phyloP scores from a whole-genome alignment of 2,888 invertebrate genomes.

The Coenonympha arcania region DNA sequence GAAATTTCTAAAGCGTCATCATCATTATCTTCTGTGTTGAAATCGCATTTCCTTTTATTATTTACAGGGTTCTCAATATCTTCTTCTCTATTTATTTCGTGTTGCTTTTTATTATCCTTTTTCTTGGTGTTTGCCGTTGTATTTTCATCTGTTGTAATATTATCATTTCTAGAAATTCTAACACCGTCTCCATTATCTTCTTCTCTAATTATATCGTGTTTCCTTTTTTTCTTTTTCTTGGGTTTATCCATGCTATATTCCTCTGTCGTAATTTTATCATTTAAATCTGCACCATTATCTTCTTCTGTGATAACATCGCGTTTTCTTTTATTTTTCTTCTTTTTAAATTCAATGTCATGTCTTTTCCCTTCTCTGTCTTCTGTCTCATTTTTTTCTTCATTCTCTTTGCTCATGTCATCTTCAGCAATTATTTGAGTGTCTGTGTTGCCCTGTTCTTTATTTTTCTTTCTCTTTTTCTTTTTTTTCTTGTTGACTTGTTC shows the following conservation, averaged over 20 bases:
- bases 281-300: constrained; percentile 23
- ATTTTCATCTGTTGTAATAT: no score
- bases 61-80: no score
- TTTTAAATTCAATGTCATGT: no score
- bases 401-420: constrained; percentile 19
- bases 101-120: no score
- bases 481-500: constrained; percentile 54
- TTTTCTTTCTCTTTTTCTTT: constrained; percentile 57
- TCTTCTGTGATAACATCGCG: constrained; percentile 32
- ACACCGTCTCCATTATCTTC: no score
- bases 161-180: no score
- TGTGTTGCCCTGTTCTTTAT: constrained; percentile 46
- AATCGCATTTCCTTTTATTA: constrained; percentile 24
- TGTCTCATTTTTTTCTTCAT: background rate
- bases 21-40: constrained; percentile 28
- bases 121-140: no score
- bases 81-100: no score
- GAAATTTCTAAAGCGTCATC: constrained; percentile 23
- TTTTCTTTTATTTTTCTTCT: constrained; percentile 19
- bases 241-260: constrained; percentile 10
- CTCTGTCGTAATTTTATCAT: constrained; percentile 9
- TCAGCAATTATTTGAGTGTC: constrained; percentile 10
- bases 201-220: no score
- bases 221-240: constrained; percentile 28
- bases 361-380: constrained; percentile 29